These are phyloP conservation scores for Melitaea cinxia DNA, from an alignment of 1,140 invertebrate species.

Conservation along the genomic window DNA sequence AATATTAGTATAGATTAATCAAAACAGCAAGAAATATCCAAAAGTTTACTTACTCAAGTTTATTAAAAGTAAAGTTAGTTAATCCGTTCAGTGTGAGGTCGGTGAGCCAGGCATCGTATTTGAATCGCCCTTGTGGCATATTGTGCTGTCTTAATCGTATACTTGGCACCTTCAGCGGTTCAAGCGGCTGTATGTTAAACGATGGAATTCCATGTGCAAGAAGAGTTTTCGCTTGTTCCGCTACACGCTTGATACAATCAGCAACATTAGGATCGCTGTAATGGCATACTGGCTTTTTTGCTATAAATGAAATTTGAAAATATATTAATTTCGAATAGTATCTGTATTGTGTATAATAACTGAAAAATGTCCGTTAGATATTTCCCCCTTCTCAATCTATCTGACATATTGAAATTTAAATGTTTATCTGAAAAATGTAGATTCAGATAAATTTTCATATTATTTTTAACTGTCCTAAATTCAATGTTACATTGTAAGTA, in stretches of 20 bases:
- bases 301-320: conserved; percentile 27
- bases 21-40: not conserved
- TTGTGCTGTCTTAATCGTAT: conserved; percentile 70
- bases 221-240: conserved; percentile 65
- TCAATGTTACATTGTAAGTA: too few relatives aligned
- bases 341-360: too few relatives aligned
- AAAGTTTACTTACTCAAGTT: conserved; percentile 70
- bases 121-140: conserved; percentile 64
- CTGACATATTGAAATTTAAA: too few relatives aligned
- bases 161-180: conserved; percentile 69
- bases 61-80: conserved; percentile 75
- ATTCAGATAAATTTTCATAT: too few relatives aligned
- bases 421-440: too few relatives aligned
- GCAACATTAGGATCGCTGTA: conserved; percentile 83
- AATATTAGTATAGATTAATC: too few relatives aligned
- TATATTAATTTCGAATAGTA: too few relatives aligned
- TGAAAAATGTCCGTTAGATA: too few relatives aligned
- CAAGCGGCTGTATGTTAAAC: conserved; percentile 65
- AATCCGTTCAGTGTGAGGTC: conserved; percentile 71
- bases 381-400: too few relatives aligned
- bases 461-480: too few relatives aligned
- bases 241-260: conserved; percentile 81
- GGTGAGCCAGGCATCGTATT: conserved; percentile 77
- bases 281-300: conserved; percentile 80
- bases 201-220: conserved; percentile 66